Base-by-base conservation (phyloP, 2,888 invertebrate species). In the Cecidostiba fungosa region DNA sequence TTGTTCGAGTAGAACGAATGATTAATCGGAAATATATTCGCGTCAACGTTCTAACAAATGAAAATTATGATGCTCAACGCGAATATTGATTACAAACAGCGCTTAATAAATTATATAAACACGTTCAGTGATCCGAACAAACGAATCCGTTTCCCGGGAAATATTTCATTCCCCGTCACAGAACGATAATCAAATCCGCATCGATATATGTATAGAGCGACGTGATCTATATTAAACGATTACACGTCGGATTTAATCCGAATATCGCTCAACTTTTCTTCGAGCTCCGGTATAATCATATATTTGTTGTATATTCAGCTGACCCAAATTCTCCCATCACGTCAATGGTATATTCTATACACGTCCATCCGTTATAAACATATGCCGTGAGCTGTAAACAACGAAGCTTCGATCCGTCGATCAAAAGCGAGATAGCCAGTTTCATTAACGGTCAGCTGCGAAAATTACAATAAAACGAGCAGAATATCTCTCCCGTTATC, bases 31-130 rank as follows among this genome's bases (percentile, higher is more conserved):
- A 59, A 59, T 59, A 59, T 59, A 59, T 59, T 59, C 6, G 10
- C 50, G 50, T 19, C 12, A 43, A 43, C 39, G 39, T 12, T 43
- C 12, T 19, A 54, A 66, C 66, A 43, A 66, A 66, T 77, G 77
- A 66, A 77, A 66, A 77, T 66, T 23, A 6, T 10, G 19, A 6
- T 10, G 19, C 19, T 78, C 47, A 29, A 47, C n/a, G 50, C 50
- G 19, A 78, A 69, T 78, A 78, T 50, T 50, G 69, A 78, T 78
- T 78, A 78, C 47, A 69, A 16, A 69, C 12, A 43, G 12, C 66
- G 43, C 62, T 59, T 16, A 16, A 50, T 32, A 50, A 29, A n/a
- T 19, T 12, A 29, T 12, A 29, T 19, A n/a, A 54, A 54, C 10
- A 10, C 54, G 50, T 3, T 50, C 12, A 10, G 12, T 12, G 39